Percentiles rank a stretch among this genome's conserved stretches.
These are phyloP conservation scores for Mactromeris polynyma DNA, from an alignment of 2,888 invertebrate genomes.

Conservation along the genomic window DNA sequence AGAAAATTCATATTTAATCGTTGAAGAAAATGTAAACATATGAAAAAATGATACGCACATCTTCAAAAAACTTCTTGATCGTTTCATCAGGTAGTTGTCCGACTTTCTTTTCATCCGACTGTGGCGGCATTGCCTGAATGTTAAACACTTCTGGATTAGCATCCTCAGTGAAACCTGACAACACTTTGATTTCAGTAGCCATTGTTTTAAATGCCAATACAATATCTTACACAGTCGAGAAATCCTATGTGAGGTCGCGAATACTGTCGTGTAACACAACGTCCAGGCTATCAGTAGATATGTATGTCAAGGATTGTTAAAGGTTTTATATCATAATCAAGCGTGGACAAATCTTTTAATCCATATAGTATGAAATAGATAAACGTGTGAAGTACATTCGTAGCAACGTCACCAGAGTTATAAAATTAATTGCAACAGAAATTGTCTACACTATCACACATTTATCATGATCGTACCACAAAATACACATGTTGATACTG, in stretches of 20 bases:
- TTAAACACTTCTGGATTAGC: slow-evolving; percentile 71
- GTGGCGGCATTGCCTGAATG: slow-evolving; percentile 71
- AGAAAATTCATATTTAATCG: no score
- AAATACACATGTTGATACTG: no score
- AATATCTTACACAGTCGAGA: background rate
- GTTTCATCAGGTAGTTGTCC: slow-evolving; percentile 73
- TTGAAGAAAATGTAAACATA: background rate
- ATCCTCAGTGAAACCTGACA: slow-evolving; percentile 65
- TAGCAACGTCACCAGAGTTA: no score
- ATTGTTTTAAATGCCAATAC: background rate
- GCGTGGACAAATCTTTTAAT: no score
- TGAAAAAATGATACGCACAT: slow-evolving; percentile 48
- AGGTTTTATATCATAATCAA: no score
- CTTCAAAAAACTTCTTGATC: slow-evolving; percentile 79
- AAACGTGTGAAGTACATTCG: background rate
- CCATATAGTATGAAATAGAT: background rate
- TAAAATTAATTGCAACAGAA: no score
- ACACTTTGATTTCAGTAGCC: slow-evolving; percentile 32
- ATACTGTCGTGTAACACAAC: background rate
- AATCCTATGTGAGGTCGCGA: background rate
- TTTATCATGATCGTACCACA: no score
- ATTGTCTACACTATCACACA: no score
- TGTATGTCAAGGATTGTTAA: background rate
- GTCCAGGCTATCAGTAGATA: background rate
- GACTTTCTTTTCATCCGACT: slow-evolving; percentile 66